phyloP scores from a whole-genome alignment of 2,797 vertebrate species.

The Dermochelys coriacea region DNA sequence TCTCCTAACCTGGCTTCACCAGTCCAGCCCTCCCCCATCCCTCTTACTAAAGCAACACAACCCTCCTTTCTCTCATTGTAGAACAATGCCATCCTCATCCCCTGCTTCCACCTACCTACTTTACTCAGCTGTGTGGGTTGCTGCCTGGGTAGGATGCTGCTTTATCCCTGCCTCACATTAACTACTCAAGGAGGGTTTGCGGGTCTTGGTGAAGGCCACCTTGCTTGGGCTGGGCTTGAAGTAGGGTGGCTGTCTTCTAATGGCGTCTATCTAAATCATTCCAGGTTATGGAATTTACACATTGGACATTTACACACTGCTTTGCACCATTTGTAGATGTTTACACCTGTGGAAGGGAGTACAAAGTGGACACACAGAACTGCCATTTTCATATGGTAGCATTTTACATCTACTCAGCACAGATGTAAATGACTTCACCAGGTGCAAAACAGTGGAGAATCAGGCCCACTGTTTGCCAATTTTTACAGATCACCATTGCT shows the following conservation, averaged over 20 bases:
- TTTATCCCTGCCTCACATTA: not conserved
- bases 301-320: accelerated
- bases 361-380: not conserved
- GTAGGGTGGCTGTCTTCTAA: not conserved
- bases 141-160: too few relatives aligned
- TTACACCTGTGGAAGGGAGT: not conserved
- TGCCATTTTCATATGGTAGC: not conserved
- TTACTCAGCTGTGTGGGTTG: too few relatives aligned
- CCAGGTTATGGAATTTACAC: accelerated
- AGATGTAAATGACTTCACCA: not conserved
- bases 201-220: not conserved
- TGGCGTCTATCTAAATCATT: not conserved
- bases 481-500: not conserved
- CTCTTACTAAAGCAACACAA: not conserved
- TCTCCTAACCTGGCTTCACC: not conserved
- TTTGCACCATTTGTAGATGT: not conserved
- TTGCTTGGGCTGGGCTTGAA: not conserved
- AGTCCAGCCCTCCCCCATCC: not conserved
- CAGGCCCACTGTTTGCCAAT: not conserved
- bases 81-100: not conserved
- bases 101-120: not conserved
- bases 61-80: not conserved
- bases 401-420: not conserved
- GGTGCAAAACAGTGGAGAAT: not conserved
- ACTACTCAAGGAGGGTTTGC: accelerated